These are phyloP conservation scores for Leptopilina syphax DNA, from an alignment of 2,888 invertebrate genomes.

Conservation along the genomic window DNA sequence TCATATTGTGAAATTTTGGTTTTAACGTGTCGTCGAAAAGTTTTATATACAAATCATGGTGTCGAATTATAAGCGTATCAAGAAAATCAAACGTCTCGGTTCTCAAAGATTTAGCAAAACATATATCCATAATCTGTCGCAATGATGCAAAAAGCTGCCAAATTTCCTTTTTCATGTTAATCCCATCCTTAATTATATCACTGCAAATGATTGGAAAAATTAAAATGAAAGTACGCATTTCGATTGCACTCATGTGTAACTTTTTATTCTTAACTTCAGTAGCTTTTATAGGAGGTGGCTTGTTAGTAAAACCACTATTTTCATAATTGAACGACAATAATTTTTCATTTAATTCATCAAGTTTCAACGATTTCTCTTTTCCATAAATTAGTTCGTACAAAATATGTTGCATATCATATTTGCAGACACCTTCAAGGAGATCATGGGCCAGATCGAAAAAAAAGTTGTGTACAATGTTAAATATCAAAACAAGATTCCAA, in stretches of 20 bases:
- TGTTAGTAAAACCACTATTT: neutral
- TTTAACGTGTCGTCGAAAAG: constrained; percentile 31
- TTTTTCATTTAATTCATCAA: constrained; percentile 15
- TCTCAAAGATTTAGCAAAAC: constrained; percentile 4
- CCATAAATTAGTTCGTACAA: constrained; percentile 37
- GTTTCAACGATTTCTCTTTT: neutral
- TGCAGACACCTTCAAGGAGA: constrained; percentile 44
- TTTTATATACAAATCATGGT: constrained; percentile 3
- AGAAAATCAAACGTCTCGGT: constrained; percentile 2
- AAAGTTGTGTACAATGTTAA: constrained; percentile 43
- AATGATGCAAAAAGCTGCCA: constrained; percentile 34
- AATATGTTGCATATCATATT: constrained; percentile 9
- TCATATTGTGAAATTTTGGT: constrained; percentile 43
- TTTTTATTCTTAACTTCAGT: neutral
- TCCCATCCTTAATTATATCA: neutral
- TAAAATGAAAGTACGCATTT: neutral
- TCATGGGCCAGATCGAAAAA: constrained; percentile 46
- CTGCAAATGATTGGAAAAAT: constrained; percentile 2
- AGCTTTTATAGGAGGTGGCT: constrained; percentile 3
- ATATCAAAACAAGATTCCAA: constrained; percentile 42
- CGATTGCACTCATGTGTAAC: neutral
- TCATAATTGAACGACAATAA: neutral
- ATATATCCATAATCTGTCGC: constrained; percentile 27
- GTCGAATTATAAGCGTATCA: neutral
- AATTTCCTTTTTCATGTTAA: neutral